phyloP scores from a whole-genome alignment of 2,113 vertebrate genomes.

The Paradisaea rubra region DNA sequence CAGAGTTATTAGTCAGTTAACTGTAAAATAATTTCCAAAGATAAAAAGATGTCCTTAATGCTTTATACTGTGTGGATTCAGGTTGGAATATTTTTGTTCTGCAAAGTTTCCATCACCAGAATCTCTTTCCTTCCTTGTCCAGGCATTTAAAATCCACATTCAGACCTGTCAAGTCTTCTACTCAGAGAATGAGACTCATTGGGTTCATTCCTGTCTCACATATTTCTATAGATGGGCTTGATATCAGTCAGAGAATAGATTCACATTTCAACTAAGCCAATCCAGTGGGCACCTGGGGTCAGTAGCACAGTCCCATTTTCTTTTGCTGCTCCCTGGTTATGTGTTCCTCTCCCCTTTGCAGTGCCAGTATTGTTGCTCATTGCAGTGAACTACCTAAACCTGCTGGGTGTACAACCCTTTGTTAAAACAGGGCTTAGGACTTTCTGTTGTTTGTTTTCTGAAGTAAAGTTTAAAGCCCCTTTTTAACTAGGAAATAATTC shows the following conservation, averaged over 20 bases:
- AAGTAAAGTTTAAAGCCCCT: neutral
- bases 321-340: neutral
- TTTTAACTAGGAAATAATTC: neutral
- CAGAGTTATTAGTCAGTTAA: neutral
- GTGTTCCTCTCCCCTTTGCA: neutral
- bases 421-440: neutral
- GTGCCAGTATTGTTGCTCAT: neutral
- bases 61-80: neutral
- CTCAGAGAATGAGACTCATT: neutral
- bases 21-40: constrained; percentile 13
- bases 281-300: neutral
- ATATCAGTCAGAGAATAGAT: neutral
- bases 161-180: constrained; percentile 1
- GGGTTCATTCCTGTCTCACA: neutral
- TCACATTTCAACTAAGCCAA: neutral
- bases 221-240: neutral
- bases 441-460: neutral
- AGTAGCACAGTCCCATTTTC: neutral
- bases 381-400: neutral
- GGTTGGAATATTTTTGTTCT: neutral
- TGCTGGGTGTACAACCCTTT: neutral
- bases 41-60: neutral
- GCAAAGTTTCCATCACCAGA: neutral
- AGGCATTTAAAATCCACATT: neutral
- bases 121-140: neutral